Conservation (phyloP, 2,888 invertebrate genomes). For the Cataglyphis rosenhaueri region DNA sequence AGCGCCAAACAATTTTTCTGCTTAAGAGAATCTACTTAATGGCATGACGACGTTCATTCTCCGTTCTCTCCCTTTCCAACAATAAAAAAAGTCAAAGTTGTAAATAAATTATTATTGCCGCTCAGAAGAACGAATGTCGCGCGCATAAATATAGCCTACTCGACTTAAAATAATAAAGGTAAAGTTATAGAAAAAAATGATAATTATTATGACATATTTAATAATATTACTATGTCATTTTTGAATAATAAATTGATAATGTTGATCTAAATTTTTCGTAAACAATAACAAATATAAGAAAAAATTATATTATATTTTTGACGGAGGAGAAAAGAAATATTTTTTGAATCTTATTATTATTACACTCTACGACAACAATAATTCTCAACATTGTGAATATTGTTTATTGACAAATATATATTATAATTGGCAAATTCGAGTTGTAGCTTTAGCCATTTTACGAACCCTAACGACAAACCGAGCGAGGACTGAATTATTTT, state of each 20-base stretch:
- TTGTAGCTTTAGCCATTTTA: background rate
- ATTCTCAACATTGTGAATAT: background rate
- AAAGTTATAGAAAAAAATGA: background rate
- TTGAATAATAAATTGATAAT: background rate
- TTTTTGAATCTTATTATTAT: background rate
- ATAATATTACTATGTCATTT: background rate
- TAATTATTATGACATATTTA: background rate
- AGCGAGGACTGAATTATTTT: constrained; percentile 81
- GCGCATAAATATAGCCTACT: constrained; percentile 51
- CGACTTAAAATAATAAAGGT: background rate
- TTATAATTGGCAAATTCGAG: constrained; percentile 6
- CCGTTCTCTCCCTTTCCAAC: background rate
- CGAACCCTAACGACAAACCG: constrained; percentile 68
- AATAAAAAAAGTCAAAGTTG: constrained; percentile 60
- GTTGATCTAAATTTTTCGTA: no score
- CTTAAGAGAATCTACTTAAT: constrained; percentile 70
- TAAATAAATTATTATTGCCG: constrained; percentile 73
- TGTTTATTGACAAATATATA: no score
- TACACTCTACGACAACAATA: background rate
- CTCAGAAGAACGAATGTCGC: constrained; percentile 65
- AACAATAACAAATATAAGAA: background rate
- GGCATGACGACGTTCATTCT: constrained; percentile 63
- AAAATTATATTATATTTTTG: background rate
- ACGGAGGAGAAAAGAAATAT: background rate
- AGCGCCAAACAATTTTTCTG: constrained; percentile 68